phyloP scores from a whole-genome alignment of 2,888 invertebrate species.

The Amphipyra tragopoginis region DNA sequence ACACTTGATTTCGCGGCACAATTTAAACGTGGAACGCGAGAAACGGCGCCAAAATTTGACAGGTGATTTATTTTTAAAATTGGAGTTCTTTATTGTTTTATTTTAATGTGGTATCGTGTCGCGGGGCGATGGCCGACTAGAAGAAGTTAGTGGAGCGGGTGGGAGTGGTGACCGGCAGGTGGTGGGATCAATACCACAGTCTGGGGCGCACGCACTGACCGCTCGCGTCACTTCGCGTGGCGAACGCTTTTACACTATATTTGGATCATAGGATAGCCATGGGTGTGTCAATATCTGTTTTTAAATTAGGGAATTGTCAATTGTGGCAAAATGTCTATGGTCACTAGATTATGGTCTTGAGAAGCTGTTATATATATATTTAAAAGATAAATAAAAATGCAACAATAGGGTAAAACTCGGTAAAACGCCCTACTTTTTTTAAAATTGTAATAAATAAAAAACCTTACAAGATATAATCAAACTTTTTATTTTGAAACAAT shows the following conservation, averaged over 20 bases:
- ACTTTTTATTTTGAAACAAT: too few species aligned
- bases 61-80: constrained; percentile 62
- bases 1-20: constrained; percentile 54
- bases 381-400: background rate
- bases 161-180: constrained; percentile 86
- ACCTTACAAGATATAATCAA: too few species aligned
- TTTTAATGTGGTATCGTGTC: constrained; percentile 75
- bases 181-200: constrained; percentile 87
- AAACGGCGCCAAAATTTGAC: constrained; percentile 59
- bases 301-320: constrained; percentile 56
- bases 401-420: too few species aligned
- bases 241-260: constrained; percentile 73
- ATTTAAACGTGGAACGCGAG: constrained; percentile 52
- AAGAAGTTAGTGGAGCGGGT: constrained; percentile 76
- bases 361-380: background rate
- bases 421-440: too few species aligned
- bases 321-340: constrained; percentile 2
- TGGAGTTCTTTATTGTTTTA: constrained; percentile 59
- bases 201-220: constrained; percentile 89
- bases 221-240: constrained; percentile 74
- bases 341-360: background rate
- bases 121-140: constrained; percentile 87
- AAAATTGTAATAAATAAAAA: too few species aligned
- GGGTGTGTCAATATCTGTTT: constrained; percentile 69
- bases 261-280: constrained; percentile 70